These are phyloP conservation scores for Drosophila ogumai DNA, from an alignment of 1,140 invertebrate species.

Conservation along the genomic window DNA sequence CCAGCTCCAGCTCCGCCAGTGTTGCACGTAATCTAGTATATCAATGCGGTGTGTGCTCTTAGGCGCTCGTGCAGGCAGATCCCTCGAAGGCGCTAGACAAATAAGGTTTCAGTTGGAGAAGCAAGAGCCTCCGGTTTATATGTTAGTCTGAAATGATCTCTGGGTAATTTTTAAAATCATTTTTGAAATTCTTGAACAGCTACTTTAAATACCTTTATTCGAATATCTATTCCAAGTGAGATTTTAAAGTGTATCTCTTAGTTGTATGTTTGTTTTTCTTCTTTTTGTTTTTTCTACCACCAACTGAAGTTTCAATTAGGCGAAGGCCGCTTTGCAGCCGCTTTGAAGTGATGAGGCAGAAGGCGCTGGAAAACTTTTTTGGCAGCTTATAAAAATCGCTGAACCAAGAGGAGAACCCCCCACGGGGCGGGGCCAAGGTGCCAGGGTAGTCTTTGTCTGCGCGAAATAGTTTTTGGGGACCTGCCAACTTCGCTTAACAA, in stretches of 20 bases:
- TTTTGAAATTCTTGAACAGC: neutral
- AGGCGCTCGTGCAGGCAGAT: slow-evolving; percentile 66
- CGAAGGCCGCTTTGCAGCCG: slow-evolving; percentile 32
- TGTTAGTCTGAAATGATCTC: too few relatives aligned
- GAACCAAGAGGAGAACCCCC: slow-evolving; percentile 14
- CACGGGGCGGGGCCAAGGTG: neutral
- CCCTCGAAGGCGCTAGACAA: slow-evolving; percentile 18
- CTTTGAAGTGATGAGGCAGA: slow-evolving; percentile 9
- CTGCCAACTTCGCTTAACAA: slow-evolving; percentile 53
- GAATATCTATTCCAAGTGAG: too few relatives aligned
- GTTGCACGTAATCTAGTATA: slow-evolving; percentile 76
- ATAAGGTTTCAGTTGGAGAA: slow-evolving; percentile 28
- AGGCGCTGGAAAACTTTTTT: slow-evolving; percentile 57
- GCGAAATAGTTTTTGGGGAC: slow-evolving; percentile 36
- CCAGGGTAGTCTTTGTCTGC: slow-evolving; percentile 2
- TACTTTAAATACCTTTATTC: neutral
- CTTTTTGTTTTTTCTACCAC: neutral
- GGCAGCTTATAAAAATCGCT: slow-evolving; percentile 65
- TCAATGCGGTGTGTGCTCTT: slow-evolving; percentile 64
- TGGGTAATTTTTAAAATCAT: neutral
- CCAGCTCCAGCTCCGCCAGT: slow-evolving; percentile 3
- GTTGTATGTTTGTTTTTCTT: neutral
- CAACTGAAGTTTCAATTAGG: slow-evolving; percentile 68
- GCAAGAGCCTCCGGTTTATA: too few relatives aligned
- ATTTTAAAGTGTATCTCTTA: neutral